These are phyloP conservation scores for Alsophila aescularia DNA, from an alignment of 2,888 invertebrate genomes.

Conservation along the genomic window DNA sequence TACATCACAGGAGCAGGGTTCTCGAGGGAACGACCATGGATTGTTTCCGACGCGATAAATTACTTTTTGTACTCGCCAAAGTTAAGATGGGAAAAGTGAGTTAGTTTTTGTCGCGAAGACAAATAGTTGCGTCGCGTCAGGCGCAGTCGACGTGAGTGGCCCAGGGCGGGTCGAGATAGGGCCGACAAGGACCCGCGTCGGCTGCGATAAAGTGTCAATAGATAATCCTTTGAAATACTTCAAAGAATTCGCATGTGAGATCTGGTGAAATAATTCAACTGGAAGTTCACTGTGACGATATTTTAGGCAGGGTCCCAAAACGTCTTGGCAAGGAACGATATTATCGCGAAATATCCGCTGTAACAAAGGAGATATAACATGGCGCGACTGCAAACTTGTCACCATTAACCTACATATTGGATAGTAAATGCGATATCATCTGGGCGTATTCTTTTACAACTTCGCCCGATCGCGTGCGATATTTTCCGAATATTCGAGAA, in stretches of 20 bases:
- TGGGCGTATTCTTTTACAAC: conserved; percentile 31
- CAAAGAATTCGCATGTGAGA: conserved; percentile 10
- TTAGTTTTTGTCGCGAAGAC: conserved; percentile 52
- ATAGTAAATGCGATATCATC: conserved; percentile 25
- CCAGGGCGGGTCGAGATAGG: conserved; percentile 13
- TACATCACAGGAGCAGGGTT: neutral
- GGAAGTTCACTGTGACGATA: neutral
- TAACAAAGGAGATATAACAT: conserved; percentile 25
- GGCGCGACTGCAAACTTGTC: conserved; percentile 32
- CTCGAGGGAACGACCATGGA: conserved; percentile 11
- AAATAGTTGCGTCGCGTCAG: conserved; percentile 51
- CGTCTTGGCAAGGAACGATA: conserved; percentile 14
- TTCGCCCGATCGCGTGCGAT: conserved; percentile 12
- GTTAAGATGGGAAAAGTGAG: conserved; percentile 44
- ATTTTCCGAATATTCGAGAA: conserved; percentile 4
- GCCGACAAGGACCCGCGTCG: neutral
- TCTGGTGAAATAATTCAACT: conserved; percentile 13
- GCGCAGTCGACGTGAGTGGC: conserved; percentile 39
- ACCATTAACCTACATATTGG: conserved; percentile 37
- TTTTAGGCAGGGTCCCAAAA: conserved; percentile 17
- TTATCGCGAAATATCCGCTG: conserved; percentile 11
- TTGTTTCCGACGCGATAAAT: conserved; percentile 38
- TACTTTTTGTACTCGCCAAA: conserved; percentile 42
- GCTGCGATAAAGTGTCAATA: conserved; percentile 17
- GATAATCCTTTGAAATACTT: conserved; percentile 23